These are phyloP conservation scores for Erethizon dorsatum DNA, from an alignment of 2,797 vertebrate genomes.

Conservation along the genomic window DNA sequence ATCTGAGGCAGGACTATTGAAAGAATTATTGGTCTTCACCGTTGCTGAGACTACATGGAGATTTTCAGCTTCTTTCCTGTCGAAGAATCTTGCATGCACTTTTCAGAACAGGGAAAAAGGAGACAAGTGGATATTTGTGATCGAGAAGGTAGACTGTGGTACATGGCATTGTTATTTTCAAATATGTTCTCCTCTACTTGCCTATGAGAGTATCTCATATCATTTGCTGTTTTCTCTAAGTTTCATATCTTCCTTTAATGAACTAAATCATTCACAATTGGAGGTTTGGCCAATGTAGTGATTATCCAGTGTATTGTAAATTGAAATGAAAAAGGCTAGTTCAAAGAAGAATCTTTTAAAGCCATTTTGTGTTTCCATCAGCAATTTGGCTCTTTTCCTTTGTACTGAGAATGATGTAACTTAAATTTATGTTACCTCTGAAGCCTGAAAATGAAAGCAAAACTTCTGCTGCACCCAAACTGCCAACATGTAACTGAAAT, in stretches of 20 bases:
- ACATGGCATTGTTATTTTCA: background rate
- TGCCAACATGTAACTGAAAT: background rate
- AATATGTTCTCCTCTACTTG: background rate
- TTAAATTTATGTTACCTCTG: background rate
- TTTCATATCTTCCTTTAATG: background rate
- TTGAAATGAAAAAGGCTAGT: background rate
- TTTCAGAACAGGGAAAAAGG: background rate
- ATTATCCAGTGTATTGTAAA: background rate
- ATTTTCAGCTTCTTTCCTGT: background rate
- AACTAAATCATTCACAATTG: background rate
- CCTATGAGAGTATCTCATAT: background rate
- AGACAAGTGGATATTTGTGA: background rate
- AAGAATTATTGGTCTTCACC: background rate
- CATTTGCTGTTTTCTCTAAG: background rate
- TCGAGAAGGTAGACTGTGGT: background rate
- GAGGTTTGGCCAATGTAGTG: background rate
- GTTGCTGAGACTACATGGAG: background rate
- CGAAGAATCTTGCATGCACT: background rate
- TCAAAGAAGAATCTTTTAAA: slow-evolving; percentile 36
- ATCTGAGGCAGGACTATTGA: background rate
- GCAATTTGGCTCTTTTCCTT: background rate
- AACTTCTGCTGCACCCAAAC: background rate
- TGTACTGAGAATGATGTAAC: background rate
- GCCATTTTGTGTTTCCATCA: background rate
- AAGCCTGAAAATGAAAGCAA: background rate